phyloP scores from a whole-genome alignment of 1,140 invertebrate species.

The Drosophila bifasciata region DNA sequence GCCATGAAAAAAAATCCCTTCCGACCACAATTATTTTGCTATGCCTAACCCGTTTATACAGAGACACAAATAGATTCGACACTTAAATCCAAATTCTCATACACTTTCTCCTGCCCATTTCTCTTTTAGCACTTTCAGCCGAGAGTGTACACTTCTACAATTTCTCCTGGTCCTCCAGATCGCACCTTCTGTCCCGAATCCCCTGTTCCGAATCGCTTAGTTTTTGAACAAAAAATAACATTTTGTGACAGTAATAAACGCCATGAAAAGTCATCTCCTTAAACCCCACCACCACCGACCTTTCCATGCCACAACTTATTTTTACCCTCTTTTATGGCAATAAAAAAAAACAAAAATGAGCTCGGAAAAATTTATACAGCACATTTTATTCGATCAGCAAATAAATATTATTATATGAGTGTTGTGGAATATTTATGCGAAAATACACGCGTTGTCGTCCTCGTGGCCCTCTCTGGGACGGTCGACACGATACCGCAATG shows the following conservation, averaged over 20 bases:
- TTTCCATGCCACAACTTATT: not conserved
- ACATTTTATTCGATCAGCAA: conserved; percentile 79
- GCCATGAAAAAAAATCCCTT: too few relatives aligned
- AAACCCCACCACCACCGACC: not conserved
- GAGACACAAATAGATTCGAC: too few relatives aligned
- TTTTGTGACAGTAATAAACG: conserved; percentile 77
- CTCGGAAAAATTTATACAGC: conserved; percentile 73
- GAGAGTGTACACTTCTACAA: too few relatives aligned
- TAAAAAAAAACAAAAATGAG: conserved; percentile 51
- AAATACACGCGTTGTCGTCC: conserved; percentile 19
- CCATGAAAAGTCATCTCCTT: conserved; percentile 24
- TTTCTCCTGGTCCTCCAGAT: not conserved
- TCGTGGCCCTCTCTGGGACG: not conserved
- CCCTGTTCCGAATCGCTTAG: conserved; percentile 3
- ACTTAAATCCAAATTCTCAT: conserved; percentile 29
- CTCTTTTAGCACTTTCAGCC: conserved; percentile 2
- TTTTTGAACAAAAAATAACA: conserved; percentile 39
- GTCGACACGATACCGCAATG: too few relatives aligned
- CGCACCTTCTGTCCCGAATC: conserved; percentile 12
- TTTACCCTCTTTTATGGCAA: conserved; percentile 29
- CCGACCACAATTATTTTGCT: too few relatives aligned
- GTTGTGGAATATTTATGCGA: conserved; percentile 46
- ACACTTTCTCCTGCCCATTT: conserved; percentile 60
- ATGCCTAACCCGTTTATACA: too few relatives aligned
- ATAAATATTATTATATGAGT: conserved; percentile 72